These are phyloP conservation scores for Eidolon helvum DNA, from an alignment of 2,113 vertebrate species.

Conservation along the genomic window DNA sequence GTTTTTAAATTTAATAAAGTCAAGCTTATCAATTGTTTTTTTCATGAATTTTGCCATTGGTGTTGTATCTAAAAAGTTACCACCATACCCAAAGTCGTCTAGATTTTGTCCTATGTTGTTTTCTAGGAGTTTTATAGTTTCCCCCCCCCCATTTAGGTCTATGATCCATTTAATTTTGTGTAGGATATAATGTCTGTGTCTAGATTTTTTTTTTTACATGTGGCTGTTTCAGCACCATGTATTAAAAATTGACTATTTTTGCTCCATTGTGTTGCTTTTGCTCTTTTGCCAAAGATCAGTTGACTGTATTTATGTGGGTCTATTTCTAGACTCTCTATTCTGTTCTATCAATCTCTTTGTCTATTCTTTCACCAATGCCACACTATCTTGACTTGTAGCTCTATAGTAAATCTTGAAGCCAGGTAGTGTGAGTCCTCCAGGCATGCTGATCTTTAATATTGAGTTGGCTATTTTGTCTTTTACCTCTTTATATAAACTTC, in stretches of 20 bases:
- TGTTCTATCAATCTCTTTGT: neutral
- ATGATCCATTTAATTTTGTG: neutral
- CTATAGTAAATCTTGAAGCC: neutral
- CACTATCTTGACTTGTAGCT: neutral
- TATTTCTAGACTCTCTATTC: neutral
- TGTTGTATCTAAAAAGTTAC: neutral
- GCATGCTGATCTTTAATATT: neutral
- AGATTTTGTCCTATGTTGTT: neutral
- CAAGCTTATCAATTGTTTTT: neutral
- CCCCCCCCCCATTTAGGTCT: neutral
- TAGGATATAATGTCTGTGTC: neutral
- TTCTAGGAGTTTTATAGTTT: neutral
- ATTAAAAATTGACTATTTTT: neutral
- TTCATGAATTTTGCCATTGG: neutral
- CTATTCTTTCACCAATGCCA: neutral
- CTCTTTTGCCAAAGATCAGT: neutral
- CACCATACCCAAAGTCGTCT: neutral
- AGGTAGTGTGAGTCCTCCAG: neutral
- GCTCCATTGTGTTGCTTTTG: neutral
- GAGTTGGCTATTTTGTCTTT: neutral
- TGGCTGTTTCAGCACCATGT: neutral
- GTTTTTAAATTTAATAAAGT: constrained; percentile 6
- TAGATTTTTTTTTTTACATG: neutral
- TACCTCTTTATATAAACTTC: neutral
- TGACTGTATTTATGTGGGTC: neutral